These are phyloP conservation scores for Lysiphlebus fabarum DNA, from an alignment of 1,140 invertebrate genomes.

Conservation along the genomic window DNA sequence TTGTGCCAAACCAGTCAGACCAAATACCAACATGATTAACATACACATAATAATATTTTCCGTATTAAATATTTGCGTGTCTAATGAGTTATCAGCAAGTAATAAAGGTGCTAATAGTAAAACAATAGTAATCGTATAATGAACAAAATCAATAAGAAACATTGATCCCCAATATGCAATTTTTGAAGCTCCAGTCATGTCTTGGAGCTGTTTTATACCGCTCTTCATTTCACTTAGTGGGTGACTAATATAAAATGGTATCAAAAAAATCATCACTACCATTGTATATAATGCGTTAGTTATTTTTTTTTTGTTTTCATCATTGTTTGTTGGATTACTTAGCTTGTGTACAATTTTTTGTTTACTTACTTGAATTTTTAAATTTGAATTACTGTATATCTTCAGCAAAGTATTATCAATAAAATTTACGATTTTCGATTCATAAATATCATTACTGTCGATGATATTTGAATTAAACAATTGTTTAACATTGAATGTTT, in stretches of 20 bases:
- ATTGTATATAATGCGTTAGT: no score
- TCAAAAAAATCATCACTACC: slow-evolving; percentile 5
- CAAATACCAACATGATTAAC: slow-evolving; percentile 40
- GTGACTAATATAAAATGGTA: slow-evolving; percentile 46
- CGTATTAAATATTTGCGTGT: slow-evolving; percentile 13
- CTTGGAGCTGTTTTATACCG: slow-evolving; percentile 63
- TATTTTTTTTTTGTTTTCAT: no score
- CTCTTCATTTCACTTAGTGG: slow-evolving; percentile 40
- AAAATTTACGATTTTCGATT: no score
- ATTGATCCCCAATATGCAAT: slow-evolving; percentile 57
- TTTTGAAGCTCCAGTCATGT: slow-evolving; percentile 59
- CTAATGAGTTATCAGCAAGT: slow-evolving; percentile 11
- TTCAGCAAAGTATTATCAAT: no score
- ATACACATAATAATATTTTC: slow-evolving; percentile 31
- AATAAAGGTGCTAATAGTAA: slow-evolving; percentile 14
- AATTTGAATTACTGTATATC: no score
- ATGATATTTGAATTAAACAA: no score
- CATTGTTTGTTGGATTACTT: no score
- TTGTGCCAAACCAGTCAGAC: slow-evolving; percentile 24
- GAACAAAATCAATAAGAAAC: slow-evolving; percentile 54
- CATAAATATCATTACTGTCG: no score
- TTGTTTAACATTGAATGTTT: no score
- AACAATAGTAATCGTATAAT: slow-evolving; percentile 19
- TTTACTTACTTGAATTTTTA: no score
- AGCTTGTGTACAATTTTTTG: no score